Base-by-base conservation (phyloP, 1,140 invertebrate genomes). In the Drosophila watanabei region DNA sequence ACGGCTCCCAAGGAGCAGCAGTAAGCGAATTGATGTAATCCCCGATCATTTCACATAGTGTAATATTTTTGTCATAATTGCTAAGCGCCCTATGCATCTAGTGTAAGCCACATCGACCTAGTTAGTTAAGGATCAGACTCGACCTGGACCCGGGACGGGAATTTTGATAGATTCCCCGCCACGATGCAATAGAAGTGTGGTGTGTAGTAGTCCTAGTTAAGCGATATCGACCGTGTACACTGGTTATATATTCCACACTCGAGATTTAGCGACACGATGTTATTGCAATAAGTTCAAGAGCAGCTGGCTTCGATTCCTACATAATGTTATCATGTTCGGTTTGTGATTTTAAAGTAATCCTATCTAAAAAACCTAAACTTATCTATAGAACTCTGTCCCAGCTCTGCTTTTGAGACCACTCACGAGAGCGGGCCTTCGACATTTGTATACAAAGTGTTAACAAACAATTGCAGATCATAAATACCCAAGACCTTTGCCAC, bases 1-100 rank as follows among this genome's bases (percentile, higher is more conserved):
- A 90, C 86, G 56, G 86, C 86, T 89, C 86, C 86, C 86, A 89
- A 89, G 86, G 86, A 89, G 86, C 79, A 89, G 84, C 77, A 88
- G 79, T 88, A 87, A 88, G 68, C 79, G 60, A 87, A 71, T 75
- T 70, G 57, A 79, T 73, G 70, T 73, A 49, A 63, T 57, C 59
- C 51, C 52, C 41, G 51, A 75, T 80, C 68, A 77, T 54, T 88
- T 77, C 75, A 63, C 62, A 39, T 86, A 88, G 85, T 75, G 62
- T 88, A 89, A 84, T 75, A 88, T 71, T 78, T 88, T 81, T 84
- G 84, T 88, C 84, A 88, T 88, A 88, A 75, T 57, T 81, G 49
- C 78, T 88, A 89, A 88, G 84, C 73, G 64, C 30, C 43, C 72
- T 71, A 69, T 80, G 68, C 37, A 64, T 56, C 35, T 62, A 48